Base-by-base conservation (phyloP, 2,888 invertebrate genomes). In the Watsonalla binaria region DNA sequence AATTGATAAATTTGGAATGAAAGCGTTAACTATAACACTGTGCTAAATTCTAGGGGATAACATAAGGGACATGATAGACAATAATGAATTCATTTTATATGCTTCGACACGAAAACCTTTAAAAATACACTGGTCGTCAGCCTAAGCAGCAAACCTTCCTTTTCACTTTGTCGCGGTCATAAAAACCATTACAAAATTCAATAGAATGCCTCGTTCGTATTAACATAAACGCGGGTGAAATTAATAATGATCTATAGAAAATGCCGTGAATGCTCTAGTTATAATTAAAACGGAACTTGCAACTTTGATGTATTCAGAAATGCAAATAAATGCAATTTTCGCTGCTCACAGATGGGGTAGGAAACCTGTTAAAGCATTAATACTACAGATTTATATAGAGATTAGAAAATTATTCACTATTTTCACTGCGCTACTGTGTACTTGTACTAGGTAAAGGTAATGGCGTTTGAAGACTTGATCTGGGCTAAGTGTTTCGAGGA, bases 291-390 rank as follows among this genome's bases (percentile, higher is more conserved):
- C 58, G 55, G 55, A 64, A 53, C 49, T 49, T 15, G 52, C 54
- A 39, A 57, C 52, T 55, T 57, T 59, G 53, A 63, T 55, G 51
- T 58, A 61, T 67, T 63, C 61, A 54, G 60, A 62, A 52, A 70
- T 74, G 70, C 65, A 70, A 73, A 69, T 74, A 68, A 61, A 64
- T 64, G 63, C 60, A 65, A 65, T 71, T 63, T 67, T 62, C 61
- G 62, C 52, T 54, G 54, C 56, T 45, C 47, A 53, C 51, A 61
- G 58, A 64, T 66, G 56, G 68, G 62, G 60, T 61, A 57, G 53
- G 39, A 35, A 60, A 66, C 63, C 55, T 59, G 66, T 62, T 54
- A 15, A 33, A 51, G 52, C 35, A 56, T 62, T 61, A 56, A 59
- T 55, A 61, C 59, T 50, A 14, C 14, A 47, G 47, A 56, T 56